Conservation (phyloP, 2,888 invertebrate genomes). For the Erpobdella octoculata region DNA sequence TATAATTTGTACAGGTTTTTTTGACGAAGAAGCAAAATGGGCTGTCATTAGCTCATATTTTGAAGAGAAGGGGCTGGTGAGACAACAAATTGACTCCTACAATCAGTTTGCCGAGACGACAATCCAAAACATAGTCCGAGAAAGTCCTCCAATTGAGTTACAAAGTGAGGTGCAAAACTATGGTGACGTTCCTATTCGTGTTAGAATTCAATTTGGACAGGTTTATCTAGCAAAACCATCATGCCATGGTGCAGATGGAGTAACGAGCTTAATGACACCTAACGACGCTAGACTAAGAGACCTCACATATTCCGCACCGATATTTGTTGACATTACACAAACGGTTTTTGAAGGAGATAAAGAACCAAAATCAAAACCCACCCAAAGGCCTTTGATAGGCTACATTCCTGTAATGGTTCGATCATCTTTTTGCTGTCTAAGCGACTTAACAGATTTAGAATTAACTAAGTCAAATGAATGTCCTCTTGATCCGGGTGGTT, state of each 20-base stretch:
- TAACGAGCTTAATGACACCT: slow-evolving; percentile 97
- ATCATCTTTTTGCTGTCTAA: slow-evolving; percentile 89
- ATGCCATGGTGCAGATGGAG: slow-evolving; percentile 99
- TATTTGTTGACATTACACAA: slow-evolving; percentile 97
- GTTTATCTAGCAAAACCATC: slow-evolving; percentile 98
- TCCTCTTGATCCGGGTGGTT: slow-evolving; percentile 96
- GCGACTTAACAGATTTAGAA: slow-evolving; percentile 87
- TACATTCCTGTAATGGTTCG: slow-evolving; percentile 99
- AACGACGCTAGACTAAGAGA: slow-evolving; percentile 95
- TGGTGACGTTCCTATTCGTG: too few species aligned
- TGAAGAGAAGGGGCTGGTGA: slow-evolving; percentile 96
- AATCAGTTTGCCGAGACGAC: slow-evolving; percentile 99
- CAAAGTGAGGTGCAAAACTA: slow-evolving; percentile 93
- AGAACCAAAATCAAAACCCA: slow-evolving; percentile 70
- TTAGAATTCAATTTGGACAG: slow-evolving; percentile 98
- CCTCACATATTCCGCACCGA: slow-evolving; percentile 91
- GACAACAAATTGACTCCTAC: slow-evolving; percentile 97
- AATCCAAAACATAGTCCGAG: slow-evolving; percentile 96
- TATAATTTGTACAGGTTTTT: too few species aligned
- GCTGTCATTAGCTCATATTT: slow-evolving; percentile 99
- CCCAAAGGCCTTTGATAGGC: slow-evolving; percentile 66
- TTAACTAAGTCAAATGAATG: slow-evolving; percentile 98
- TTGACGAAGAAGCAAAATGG: too few species aligned
- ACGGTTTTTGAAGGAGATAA: slow-evolving; percentile 65
- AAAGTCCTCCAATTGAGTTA: slow-evolving; percentile 92